A percentile compares a stretch with the other conserved stretches of the same genome.
Conservation (phyloP, 2,797 vertebrate genomes). For the Gephyroberyx darwinii region DNA sequence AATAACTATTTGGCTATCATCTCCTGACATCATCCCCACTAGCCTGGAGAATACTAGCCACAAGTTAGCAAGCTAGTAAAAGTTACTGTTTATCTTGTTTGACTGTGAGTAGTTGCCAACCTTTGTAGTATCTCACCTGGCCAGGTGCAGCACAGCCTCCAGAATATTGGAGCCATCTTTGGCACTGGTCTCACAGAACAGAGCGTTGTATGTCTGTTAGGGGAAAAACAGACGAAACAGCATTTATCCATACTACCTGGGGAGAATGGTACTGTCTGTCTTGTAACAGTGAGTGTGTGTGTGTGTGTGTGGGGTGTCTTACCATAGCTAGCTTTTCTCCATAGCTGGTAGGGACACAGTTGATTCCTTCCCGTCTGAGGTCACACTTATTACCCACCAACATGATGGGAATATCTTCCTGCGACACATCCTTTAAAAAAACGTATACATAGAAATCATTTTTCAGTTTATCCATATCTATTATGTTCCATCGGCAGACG, state of each 20-base stretch:
- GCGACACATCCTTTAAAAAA: slow-evolving; percentile 84
- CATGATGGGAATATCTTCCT: slow-evolving; percentile 93
- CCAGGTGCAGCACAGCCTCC: slow-evolving; percentile 96
- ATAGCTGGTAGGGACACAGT: slow-evolving; percentile 85
- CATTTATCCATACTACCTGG: neutral
- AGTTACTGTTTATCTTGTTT: neutral
- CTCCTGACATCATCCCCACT: too few species aligned
- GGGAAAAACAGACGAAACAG: slow-evolving; percentile 43
- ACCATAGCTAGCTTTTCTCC: slow-evolving; percentile 98
- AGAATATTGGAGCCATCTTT: slow-evolving; percentile 94
- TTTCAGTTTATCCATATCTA: too few species aligned
- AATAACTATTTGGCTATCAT: too few species aligned
- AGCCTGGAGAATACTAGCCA: neutral
- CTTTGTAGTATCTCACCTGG: slow-evolving; percentile 82
- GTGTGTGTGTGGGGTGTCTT: slow-evolving; percentile 55
- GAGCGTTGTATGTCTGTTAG: slow-evolving; percentile 77
- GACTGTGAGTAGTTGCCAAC: neutral
- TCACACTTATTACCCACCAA: slow-evolving; percentile 96
- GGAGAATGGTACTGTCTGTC: too few species aligned
- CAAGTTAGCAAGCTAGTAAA: neutral
- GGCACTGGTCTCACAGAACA: slow-evolving; percentile 84
- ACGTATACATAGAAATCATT: too few species aligned
- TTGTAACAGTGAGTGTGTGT: neutral
- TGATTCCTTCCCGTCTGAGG: slow-evolving; percentile 81
- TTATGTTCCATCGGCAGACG: neutral